Evolutionary conservation across 2,888 invertebrate genomes (phyloP).

Genomic region (Rotaria magnacalcarata): DNA sequence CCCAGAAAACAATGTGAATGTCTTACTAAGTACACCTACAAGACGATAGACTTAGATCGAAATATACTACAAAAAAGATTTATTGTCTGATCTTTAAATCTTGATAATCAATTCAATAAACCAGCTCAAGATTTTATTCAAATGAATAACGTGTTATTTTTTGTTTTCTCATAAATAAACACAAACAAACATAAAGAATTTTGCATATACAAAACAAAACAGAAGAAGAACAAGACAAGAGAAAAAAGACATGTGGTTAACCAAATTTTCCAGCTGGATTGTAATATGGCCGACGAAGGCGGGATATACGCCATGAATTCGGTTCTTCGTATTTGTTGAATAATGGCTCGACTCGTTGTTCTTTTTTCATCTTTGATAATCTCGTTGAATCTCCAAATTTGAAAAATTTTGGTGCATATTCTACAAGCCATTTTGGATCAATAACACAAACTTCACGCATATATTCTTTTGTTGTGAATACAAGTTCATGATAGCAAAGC

Average conservation of each 20-base stretch:
- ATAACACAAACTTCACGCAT: constrained; percentile 80
- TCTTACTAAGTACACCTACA: no score
- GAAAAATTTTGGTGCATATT: constrained; percentile 98
- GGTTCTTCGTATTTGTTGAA: constrained; percentile 99
- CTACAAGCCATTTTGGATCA: constrained; percentile 77
- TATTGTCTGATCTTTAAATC: no score
- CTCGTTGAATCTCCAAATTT: constrained; percentile 97
- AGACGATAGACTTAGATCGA: no score
- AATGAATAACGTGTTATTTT: no score
- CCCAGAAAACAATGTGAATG: no score
- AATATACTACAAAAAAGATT: no score
- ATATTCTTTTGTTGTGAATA: constrained; percentile 96
- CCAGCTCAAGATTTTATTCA: no score
- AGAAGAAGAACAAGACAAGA: not conserved
- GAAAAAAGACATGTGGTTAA: not conserved
- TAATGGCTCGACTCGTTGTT: constrained; percentile 73
- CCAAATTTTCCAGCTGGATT: constrained; percentile 46
- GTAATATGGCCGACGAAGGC: constrained; percentile 48
- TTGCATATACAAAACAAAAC: not conserved
- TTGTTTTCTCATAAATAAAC: not conserved
- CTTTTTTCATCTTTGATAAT: constrained; percentile 95
- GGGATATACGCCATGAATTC: constrained; percentile 95
- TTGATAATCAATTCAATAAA: no score
- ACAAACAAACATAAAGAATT: not conserved
- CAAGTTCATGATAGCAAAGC: constrained; percentile 81